These are phyloP conservation scores for Plagodis pulveraria DNA, from an alignment of 2,888 invertebrate species.

Conservation along the genomic window DNA sequence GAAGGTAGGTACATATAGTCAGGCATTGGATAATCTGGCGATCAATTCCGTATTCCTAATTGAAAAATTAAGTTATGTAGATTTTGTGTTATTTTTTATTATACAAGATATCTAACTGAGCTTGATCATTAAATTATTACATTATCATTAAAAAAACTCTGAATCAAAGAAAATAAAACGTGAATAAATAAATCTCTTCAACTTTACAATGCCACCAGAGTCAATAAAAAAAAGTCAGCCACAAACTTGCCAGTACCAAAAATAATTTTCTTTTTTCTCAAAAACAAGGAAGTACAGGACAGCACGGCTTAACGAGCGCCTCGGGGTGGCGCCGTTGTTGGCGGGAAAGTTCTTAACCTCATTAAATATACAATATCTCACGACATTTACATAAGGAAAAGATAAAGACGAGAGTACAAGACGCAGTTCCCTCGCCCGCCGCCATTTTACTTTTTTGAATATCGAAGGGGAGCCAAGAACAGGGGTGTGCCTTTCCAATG, in stretches of 20 bases:
- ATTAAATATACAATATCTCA: slow-evolving; percentile 71
- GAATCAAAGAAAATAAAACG: no score
- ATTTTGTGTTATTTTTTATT: no score
- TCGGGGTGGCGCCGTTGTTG: slow-evolving; percentile 57
- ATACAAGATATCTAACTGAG: no score
- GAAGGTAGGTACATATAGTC: no score
- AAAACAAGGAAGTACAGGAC: slow-evolving; percentile 48
- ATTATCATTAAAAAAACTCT: no score
- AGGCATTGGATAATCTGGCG: no score
- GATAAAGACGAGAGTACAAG: slow-evolving; percentile 83
- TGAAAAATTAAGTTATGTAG: no score
- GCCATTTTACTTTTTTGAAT: slow-evolving; percentile 78
- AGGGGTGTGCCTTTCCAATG: slow-evolving; percentile 54
- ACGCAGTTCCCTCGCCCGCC: slow-evolving; percentile 52
- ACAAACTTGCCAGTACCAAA: slow-evolving; percentile 47
- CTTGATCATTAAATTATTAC: no score
- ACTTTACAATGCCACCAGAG: slow-evolving; percentile 12
- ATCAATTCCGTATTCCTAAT: no score
- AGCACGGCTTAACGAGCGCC: slow-evolving; percentile 56
- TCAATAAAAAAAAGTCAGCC: slow-evolving; percentile 31
- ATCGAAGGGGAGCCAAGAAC: slow-evolving; percentile 67
- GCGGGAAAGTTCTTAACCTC: slow-evolving; percentile 79
- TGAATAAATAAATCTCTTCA: not conserved
- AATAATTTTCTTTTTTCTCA: slow-evolving; percentile 44
- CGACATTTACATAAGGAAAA: slow-evolving; percentile 81